Percentiles rank a stretch among this genome's conserved stretches.
phyloP scores from a whole-genome alignment of 2,113 vertebrate genomes.

The Stomatorhinus ivindoensis region DNA sequence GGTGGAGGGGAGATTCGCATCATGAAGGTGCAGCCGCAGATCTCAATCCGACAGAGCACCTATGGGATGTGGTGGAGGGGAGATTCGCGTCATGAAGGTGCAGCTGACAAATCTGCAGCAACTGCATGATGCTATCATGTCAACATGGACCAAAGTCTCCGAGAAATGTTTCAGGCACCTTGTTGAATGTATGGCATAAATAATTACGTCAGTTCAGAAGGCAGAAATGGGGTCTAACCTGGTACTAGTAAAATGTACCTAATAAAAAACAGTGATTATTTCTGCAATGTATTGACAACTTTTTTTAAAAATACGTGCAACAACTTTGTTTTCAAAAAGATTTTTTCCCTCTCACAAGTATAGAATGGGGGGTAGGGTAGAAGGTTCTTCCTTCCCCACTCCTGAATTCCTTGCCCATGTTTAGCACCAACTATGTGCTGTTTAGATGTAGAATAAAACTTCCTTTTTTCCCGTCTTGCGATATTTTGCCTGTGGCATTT shows the following conservation, averaged over 20 bases:
- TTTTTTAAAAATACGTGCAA: constrained; percentile 63
- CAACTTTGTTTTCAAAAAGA: constrained; percentile 44
- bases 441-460: background rate
- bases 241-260: background rate
- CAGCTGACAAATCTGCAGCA: too few relatives aligned
- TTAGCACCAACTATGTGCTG: background rate
- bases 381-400: constrained; percentile 47
- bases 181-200: too few relatives aligned
- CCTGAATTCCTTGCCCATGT: background rate
- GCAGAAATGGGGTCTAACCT: background rate
- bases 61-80: too few relatives aligned
- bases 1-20: too few relatives aligned
- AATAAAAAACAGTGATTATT: too few relatives aligned
- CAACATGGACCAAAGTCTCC: too few relatives aligned
- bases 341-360: constrained; percentile 7
- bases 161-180: too few relatives aligned
- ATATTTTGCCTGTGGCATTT: background rate
- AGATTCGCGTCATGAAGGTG: too few relatives aligned
- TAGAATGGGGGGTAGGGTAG: background rate
- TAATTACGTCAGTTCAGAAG: background rate
- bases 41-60: too few relatives aligned
- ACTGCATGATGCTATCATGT: too few relatives aligned
- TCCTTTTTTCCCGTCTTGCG: background rate
- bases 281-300: constrained; percentile 54
- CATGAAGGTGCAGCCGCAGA: too few relatives aligned